Evolutionary conservation across 2,888 invertebrate genomes (phyloP).

Genomic region (Epiperipatus broadwayi): DNA sequence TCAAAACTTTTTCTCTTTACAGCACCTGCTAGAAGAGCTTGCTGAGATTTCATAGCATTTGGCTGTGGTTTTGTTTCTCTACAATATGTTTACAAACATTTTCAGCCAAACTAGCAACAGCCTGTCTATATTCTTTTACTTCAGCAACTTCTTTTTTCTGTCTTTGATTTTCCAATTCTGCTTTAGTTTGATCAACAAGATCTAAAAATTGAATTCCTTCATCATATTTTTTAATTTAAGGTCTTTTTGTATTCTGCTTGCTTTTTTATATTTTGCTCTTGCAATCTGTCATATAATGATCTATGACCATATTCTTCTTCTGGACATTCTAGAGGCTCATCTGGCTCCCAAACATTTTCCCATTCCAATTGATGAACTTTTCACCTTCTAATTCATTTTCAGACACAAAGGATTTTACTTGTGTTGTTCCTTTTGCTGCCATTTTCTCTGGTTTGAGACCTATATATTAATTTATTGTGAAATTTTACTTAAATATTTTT

Average conservation of each 20-base stretch:
- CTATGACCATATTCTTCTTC: constrained; percentile 63
- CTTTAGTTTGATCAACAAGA: constrained; percentile 63
- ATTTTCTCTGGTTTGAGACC: too few relatives aligned
- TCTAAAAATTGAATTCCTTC: constrained; percentile 90
- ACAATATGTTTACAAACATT: too few relatives aligned
- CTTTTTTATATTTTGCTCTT: constrained; percentile 75
- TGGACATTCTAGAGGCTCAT: constrained; percentile 73
- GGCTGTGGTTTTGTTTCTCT: too few relatives aligned
- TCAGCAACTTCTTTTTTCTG: constrained; percentile 63
- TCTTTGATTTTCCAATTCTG: constrained; percentile 63
- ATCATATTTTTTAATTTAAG: constrained; percentile 76
- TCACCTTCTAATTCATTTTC: constrained; percentile 59
- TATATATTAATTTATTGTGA: too few relatives aligned
- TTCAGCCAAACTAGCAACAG: too few relatives aligned
- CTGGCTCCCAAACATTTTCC: constrained; percentile 77
- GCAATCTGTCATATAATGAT: constrained; percentile 72
- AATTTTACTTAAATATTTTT: too few relatives aligned
- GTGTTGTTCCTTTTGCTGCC: too few relatives aligned
- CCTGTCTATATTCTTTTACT: constrained; percentile 50
- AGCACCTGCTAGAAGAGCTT: too few relatives aligned
- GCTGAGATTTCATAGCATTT: too few relatives aligned
- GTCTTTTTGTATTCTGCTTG: constrained; percentile 89
- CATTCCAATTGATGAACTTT: constrained; percentile 77
- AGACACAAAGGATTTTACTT: too few relatives aligned
- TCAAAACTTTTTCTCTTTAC: too few relatives aligned